These are phyloP conservation scores for Macaca nemestrina DNA, from an alignment of 2,113 vertebrate genomes.

Conservation along the genomic window DNA sequence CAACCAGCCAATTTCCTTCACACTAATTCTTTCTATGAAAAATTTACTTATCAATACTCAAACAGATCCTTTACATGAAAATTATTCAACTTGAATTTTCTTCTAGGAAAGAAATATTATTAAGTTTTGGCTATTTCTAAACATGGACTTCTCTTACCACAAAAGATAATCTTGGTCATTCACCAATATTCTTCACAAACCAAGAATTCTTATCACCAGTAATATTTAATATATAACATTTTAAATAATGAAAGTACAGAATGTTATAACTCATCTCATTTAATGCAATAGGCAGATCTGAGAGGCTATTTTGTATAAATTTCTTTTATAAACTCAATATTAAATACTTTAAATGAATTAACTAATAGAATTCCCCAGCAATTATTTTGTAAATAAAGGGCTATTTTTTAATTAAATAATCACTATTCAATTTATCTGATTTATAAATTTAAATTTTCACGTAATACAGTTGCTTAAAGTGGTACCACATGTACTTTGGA, in stretches of 20 bases:
- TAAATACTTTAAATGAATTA: neutral
- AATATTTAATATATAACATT: neutral
- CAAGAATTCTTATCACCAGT: neutral
- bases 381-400: conserved; percentile 8
- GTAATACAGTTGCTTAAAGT: neutral
- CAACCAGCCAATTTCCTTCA: neutral
- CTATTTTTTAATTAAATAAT: neutral
- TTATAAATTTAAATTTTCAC: neutral
- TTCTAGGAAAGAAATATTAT: neutral
- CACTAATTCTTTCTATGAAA: neutral
- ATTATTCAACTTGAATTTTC: neutral
- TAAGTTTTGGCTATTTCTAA: neutral
- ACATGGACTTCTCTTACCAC: neutral
- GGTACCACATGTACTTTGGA: neutral
- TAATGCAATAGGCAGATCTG: neutral
- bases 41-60: neutral
- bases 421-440: neutral
- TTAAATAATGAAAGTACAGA: neutral
- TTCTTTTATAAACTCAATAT: neutral
- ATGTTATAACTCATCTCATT: neutral
- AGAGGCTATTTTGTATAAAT: neutral
- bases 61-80: neutral
- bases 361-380: neutral
- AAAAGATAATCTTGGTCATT: neutral
- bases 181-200: neutral